Base-by-base conservation (phyloP, 2,113 vertebrate species). In the Petromus typicus region DNA sequence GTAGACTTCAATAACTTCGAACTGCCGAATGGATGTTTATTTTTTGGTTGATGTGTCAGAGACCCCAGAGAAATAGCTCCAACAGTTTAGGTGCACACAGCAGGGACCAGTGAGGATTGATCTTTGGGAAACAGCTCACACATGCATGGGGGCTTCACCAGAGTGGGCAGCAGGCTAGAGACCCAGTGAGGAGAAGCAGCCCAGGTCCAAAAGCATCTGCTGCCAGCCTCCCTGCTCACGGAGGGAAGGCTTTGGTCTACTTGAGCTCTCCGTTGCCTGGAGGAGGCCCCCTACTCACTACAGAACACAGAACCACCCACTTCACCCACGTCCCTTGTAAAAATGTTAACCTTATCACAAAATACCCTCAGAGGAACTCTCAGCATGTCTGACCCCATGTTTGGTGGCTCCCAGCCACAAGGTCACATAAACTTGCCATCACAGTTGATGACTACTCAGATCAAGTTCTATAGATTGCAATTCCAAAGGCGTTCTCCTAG, bases 281-380 rank as follows among this genome's bases (percentile, higher is more conserved):
- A 20, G 1, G 30, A 69, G 81, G 22, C 54, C 16, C 12, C 43
- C 5, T 27, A 20, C 56, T 17, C 20, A 20, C 3, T 57, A 3
- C 3, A 6, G 12, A 0, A 13, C 0, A 4, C 13, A 51, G 23
- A 5, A 2, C 34, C 32, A 45, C 3, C 1, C 9, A 48, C 82
- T 54, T 64, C 54, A 7, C 48, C 6, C 25, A 43, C 45, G 17
- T 56, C 76, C 5, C 61, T 4, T 7, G 17, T 2, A 32, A 61
- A 34, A 80, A 32, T 11, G 51, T 54, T 30, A 12, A 34, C 25
- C 25, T 48, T 59, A 63, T 40, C 59, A 79, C 64, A 45, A 48
- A 56, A 86, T 69, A 5, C n/a, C 32, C 59, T 37, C 66, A 13
- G 9, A 34, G 64, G 88, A 90, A 56, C 69, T 79, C 90, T 34